Base-by-base conservation (phyloP, 1,140 invertebrate species). In the Macrobrachium rosenbergii region DNA sequence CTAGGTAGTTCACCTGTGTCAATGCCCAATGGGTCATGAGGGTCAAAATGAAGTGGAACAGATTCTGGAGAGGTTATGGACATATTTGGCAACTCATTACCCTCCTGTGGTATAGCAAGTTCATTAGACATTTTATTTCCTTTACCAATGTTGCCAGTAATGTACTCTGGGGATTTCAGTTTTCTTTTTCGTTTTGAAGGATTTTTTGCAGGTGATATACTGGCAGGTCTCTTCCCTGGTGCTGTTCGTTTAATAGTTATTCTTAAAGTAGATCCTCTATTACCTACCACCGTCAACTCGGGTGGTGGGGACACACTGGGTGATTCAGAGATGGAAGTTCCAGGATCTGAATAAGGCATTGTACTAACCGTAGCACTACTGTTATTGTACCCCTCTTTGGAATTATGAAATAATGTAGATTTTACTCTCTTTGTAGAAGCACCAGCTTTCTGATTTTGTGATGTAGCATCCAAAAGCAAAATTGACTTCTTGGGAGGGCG, bases 21-120 rank as follows among this genome's bases (percentile, higher is more conserved):
- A 63, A 87, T 87, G 7, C 85, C 85, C 28, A 87, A 23, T 14
- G 85, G 85, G 21, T 87, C 85, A 21, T 73, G 85, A 2, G 85
- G 85, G 19, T 87, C 67, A 81, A 78, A 87, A 59, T 81, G 85
- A 10, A 87, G 78, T 58, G 69, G 69, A 14, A 87, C 12, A 23
- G 79, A 60, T 11, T 87, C 85, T 52, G 85, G 85, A 19, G 85
- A 87, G 10, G 28, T 79, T 17, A 62, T 80, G 52, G 64, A 45
- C 14, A 37, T n/a, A 19, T 75, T 37, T 19, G 75, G 78, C 37
- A 62, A 23, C 2, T 37, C n/a, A 21, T 37, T 58, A 52, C 62
- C 37, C 59, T 52, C 45, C 16, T 84, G 73, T 73, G 73, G 12
- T 14, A 16, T 63, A n/a, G 16, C 59, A 17, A 17, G 12, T 75